These are phyloP conservation scores for Drosophila borborema DNA, from an alignment of 2,888 invertebrate species.

Conservation along the genomic window DNA sequence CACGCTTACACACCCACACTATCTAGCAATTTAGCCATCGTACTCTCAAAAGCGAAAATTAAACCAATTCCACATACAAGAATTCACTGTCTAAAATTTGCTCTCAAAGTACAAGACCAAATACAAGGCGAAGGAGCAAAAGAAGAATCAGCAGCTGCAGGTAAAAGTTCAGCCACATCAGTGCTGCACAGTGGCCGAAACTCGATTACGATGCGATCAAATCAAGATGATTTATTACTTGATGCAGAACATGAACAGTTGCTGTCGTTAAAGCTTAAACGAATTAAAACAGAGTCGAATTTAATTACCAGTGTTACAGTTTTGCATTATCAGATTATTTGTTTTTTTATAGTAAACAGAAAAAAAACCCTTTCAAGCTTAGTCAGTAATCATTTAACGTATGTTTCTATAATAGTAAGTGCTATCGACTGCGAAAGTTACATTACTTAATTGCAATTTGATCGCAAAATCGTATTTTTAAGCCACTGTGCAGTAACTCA, in stretches of 20 bases:
- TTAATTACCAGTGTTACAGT: not conserved
- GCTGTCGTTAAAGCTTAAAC: not conserved
- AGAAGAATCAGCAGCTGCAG: slow-evolving; percentile 51
- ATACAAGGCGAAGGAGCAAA: slow-evolving; percentile 51
- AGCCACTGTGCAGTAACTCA: slow-evolving; percentile 56
- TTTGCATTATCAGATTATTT: not conserved
- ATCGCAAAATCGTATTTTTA: slow-evolving; percentile 35
- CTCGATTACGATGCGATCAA: slow-evolving; percentile 29
- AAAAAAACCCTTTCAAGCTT: not conserved
- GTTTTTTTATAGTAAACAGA: not conserved
- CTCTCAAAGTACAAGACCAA: slow-evolving; percentile 63
- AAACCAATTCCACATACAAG: slow-evolving; percentile 52
- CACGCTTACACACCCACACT: slow-evolving; percentile 43
- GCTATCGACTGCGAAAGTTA: not conserved
- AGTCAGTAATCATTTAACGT: not conserved
- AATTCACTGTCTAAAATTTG: slow-evolving; percentile 69
- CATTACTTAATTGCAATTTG: slow-evolving; percentile 8
- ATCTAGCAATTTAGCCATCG: slow-evolving; percentile 71
- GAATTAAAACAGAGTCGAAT: not conserved
- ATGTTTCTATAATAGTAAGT: not conserved
- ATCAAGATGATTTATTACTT: not conserved
- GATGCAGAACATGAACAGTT: not conserved
- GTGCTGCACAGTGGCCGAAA: slow-evolving; percentile 41
- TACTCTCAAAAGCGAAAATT: slow-evolving; percentile 55
- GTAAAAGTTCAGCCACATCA: slow-evolving; percentile 66